These are phyloP conservation scores for Apolygus lucorum DNA, from an alignment of 1,140 invertebrate species.

Conservation along the genomic window DNA sequence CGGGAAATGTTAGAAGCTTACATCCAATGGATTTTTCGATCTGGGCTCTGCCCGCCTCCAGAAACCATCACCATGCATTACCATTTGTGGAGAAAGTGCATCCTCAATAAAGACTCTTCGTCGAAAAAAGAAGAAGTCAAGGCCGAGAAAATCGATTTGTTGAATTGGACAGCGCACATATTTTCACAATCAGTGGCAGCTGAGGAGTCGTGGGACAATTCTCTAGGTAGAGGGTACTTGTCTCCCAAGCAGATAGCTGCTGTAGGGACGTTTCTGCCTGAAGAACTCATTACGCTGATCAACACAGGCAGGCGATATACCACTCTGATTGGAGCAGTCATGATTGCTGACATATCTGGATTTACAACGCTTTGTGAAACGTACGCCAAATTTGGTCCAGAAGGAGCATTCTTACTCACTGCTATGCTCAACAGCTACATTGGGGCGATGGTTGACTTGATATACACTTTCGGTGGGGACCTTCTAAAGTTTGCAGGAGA, in stretches of 20 bases:
- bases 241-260: conserved; percentile 14
- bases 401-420: conserved; percentile 52
- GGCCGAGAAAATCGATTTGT: conserved; percentile 11
- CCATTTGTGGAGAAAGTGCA: neutral
- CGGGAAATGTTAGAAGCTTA: conserved; percentile 12
- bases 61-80: neutral
- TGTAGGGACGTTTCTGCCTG: conserved; percentile 9
- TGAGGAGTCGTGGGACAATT: conserved; percentile 18
- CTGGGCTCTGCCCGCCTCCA: neutral
- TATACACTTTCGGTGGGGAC: conserved; percentile 51
- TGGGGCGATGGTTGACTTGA: conserved; percentile 55
- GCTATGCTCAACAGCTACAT: conserved; percentile 55
- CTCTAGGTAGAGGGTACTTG: conserved; percentile 1
- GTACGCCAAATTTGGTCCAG: conserved; percentile 49
- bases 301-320: conserved; percentile 7
- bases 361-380: conserved; percentile 55
- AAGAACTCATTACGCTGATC: conserved; percentile 14
- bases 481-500: conserved; percentile 59
- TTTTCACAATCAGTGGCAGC: conserved; percentile 16
- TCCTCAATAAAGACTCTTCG: neutral
- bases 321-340: conserved; percentile 14
- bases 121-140: conserved; percentile 6
- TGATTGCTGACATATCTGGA: conserved; percentile 36
- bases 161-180: conserved; percentile 19
- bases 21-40: conserved; percentile 1